phyloP scores from a whole-genome alignment of 2,888 invertebrate species.

The Oxycera nigricornis region DNA sequence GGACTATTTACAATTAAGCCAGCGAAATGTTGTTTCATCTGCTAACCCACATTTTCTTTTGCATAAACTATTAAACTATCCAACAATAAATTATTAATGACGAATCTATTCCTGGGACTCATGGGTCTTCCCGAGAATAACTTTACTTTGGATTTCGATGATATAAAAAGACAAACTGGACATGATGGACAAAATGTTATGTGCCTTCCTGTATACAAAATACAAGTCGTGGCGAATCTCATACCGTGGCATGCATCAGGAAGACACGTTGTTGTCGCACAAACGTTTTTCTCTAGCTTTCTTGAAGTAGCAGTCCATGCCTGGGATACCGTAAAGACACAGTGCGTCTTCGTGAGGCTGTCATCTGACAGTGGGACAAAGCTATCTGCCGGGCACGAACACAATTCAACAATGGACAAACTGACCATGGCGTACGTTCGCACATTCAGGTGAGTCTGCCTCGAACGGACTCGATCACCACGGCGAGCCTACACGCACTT shows the following conservation, averaged over 20 bases:
- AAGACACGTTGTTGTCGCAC: neutral
- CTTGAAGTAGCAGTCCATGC: neutral
- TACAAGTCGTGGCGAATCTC: neutral
- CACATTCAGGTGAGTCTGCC: neutral
- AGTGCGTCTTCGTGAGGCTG: slow-evolving; percentile 6
- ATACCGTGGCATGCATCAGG: neutral
- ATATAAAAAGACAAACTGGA: too few species aligned
- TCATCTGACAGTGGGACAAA: slow-evolving; percentile 36
- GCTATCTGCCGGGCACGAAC: slow-evolving; percentile 28
- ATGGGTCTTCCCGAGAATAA: too few species aligned
- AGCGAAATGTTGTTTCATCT: too few species aligned
- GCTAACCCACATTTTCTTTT: too few species aligned
- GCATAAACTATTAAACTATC: too few species aligned
- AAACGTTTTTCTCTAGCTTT: slow-evolving; percentile 26
- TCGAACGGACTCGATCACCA: neutral
- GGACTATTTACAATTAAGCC: too few species aligned
- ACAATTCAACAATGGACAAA: slow-evolving; percentile 33
- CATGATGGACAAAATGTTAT: neutral
- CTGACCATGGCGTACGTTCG: slow-evolving; percentile 9
- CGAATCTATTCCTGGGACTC: too few species aligned
- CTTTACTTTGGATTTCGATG: too few species aligned
- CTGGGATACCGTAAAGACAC: neutral
- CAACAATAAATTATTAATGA: too few species aligned
- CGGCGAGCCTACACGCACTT: slow-evolving; percentile 37
- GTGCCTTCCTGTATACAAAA: neutral